A percentile compares a stretch with the other conserved stretches of the same genome.
phyloP scores from a whole-genome alignment of 1,140 invertebrate genomes.

The Lasioglossum albipes region DNA sequence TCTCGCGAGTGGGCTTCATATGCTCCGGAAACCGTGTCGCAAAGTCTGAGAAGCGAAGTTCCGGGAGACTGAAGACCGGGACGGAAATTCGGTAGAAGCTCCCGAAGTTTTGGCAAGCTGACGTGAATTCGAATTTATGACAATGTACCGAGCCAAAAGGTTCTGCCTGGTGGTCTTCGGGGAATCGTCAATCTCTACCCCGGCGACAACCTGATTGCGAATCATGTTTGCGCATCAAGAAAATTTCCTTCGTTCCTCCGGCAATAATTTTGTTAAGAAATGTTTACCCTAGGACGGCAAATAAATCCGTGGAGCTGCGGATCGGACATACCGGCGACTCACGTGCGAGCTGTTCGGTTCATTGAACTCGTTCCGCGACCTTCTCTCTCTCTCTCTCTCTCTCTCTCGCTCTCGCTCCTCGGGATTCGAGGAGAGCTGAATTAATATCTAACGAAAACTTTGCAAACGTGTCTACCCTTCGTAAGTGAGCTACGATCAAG shows the following conservation, averaged over 20 bases:
- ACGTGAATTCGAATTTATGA: constrained; percentile 14
- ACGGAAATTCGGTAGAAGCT: neutral
- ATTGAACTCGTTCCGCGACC: constrained; percentile 26
- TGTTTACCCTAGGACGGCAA: constrained; percentile 17
- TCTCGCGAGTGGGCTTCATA: no score
- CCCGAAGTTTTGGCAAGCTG: constrained; percentile 1
- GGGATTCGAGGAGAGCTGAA: constrained; percentile 34
- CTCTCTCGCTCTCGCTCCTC: neutral
- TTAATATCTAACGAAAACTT: constrained; percentile 40
- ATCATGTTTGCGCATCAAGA: neutral
- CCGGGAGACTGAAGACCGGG: no score
- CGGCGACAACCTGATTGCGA: constrained; percentile 1
- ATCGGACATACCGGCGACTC: neutral
- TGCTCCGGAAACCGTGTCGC: no score
- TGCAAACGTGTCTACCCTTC: constrained; percentile 19
- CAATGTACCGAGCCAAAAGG: neutral
- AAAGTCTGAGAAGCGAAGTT: no score
- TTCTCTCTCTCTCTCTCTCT: constrained; percentile 17
- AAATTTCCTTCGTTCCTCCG: neutral
- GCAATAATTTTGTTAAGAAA: constrained; percentile 24
- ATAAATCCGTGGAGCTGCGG: constrained; percentile 15
- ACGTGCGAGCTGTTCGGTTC: constrained; percentile 6
- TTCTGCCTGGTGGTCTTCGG: neutral
- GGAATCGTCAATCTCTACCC: constrained; percentile 3
- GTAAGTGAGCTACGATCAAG: constrained; percentile 37